Conservation (phyloP, 2,888 invertebrate species). For the Bimastos eiseni region DNA sequence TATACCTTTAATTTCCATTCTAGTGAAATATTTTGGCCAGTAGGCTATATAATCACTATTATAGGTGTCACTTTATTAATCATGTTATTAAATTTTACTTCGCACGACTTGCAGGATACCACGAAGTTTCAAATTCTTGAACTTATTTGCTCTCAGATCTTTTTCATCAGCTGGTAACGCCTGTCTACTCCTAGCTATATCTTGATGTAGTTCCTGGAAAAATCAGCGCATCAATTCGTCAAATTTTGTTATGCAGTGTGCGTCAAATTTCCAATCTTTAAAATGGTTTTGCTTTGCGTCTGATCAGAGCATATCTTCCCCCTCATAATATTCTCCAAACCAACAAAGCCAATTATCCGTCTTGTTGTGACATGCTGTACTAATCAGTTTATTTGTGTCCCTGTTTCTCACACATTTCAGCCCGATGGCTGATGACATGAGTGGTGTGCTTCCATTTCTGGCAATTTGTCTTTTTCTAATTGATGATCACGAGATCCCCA, state of each 20-base stretch:
- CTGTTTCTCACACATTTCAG: neutral
- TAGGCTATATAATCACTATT: too few relatives aligned
- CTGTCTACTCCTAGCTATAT: neutral
- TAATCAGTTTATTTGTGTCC: neutral
- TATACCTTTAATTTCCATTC: too few relatives aligned
- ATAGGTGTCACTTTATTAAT: too few relatives aligned
- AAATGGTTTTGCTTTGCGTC: neutral
- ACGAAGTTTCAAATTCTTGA: neutral
- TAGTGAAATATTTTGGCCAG: too few relatives aligned
- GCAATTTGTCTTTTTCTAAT: neutral
- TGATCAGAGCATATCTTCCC: neutral
- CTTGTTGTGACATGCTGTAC: neutral
- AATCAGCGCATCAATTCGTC: slow-evolving; percentile 18
- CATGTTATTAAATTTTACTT: too few relatives aligned
- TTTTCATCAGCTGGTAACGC: neutral
- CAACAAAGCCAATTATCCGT: neutral
- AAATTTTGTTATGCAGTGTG: neutral
- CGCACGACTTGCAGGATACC: neutral
- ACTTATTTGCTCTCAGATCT: neutral
- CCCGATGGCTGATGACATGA: slow-evolving; percentile 17
- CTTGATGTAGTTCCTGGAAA: neutral
- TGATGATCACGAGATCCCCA: neutral
- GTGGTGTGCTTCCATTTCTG: neutral
- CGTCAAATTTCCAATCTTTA: neutral
- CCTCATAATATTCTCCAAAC: neutral